Base-by-base conservation (phyloP, 2,888 invertebrate genomes). In the Laspeyria flexula region DNA sequence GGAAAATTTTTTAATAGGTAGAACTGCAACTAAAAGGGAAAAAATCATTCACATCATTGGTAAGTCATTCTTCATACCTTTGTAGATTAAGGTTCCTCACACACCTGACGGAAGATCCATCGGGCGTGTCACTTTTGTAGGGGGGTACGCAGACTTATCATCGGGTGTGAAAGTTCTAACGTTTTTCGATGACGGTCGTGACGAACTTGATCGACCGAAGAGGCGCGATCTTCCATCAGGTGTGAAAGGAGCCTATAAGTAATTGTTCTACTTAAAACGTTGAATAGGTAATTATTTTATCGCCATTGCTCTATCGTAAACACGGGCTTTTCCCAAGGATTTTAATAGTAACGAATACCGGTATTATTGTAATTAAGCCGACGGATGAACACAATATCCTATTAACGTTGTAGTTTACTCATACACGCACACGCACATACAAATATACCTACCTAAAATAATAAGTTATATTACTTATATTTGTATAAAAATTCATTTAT, bases 21-120 rank as follows among this genome's bases (percentile, higher is more conserved):
- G 99, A 93, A 96, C 97, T 93, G 97, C 97, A 90, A 97, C 97
- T 88, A 98, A 98, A 94, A 96, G 98, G 93, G 99, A 99, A 94
- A 99, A 99, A 95, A 95, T 98, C 93, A 98, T 99, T 86, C 98
- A 99, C 95, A 99, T 99, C 93, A 99, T 99, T 94, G 96, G 96
- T 96, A 78, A 93, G 94, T 86, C 18, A 33, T 4, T 31, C 37
- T 50, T 42, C 39, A 33, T 47, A 37, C 45, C 44, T 43, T 25
- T 13, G 21, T 16, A 16, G 27, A 13, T 21, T 21, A 16, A n/a
- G n/a, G n/a, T n/a, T n/a, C n/a, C n/a, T n/a, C n/a, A n/a, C n/a
- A n/a, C n/a, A n/a, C n/a, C n/a, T n/a, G n/a, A n/a, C n/a, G n/a
- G n/a, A n/a, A n/a, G n/a, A n/a, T n/a, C n/a, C n/a, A n/a, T n/a